Evolutionary conservation across 2,113 vertebrate species (phyloP).

Genomic region (Elaphurus davidianus): DNA sequence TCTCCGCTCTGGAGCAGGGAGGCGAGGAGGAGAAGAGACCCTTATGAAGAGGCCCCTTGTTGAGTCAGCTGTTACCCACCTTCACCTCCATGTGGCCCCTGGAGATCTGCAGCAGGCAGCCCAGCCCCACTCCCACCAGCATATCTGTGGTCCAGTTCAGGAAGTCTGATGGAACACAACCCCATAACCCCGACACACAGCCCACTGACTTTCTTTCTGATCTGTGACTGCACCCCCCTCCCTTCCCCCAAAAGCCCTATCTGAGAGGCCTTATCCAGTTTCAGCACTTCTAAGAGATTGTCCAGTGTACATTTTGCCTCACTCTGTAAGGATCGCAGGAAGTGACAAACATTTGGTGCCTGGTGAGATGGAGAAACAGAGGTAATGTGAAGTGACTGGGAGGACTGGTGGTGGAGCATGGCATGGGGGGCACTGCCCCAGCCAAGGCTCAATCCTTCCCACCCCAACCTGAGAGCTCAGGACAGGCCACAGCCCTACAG

Average conservation of each 20-base stretch:
- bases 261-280: not conserved
- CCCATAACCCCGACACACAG: accelerated
- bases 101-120: conserved; percentile 90
- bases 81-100: conserved; percentile 79
- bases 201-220: not conserved
- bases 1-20: accelerated
- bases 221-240: accelerated
- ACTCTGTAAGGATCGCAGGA: accelerated
- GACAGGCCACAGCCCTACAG: not conserved
- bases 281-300: not conserved
- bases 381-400: not conserved
- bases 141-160: conserved; percentile 87
- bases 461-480: not conserved
- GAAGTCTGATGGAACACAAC: not conserved
- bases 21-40: too few relatives aligned
- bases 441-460: not conserved
- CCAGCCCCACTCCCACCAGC: conserved; percentile 93
- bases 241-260: not conserved
- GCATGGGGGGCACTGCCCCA: not conserved
- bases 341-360: not conserved
- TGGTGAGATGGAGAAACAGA: not conserved
- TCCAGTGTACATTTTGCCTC: too few relatives aligned
- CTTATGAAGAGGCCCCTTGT: accelerated
- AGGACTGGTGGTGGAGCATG: not conserved
- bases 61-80: conserved; percentile 76